These are phyloP conservation scores for Myripristis murdjan DNA, from an alignment of 2,797 vertebrate genomes.

Conservation along the genomic window DNA sequence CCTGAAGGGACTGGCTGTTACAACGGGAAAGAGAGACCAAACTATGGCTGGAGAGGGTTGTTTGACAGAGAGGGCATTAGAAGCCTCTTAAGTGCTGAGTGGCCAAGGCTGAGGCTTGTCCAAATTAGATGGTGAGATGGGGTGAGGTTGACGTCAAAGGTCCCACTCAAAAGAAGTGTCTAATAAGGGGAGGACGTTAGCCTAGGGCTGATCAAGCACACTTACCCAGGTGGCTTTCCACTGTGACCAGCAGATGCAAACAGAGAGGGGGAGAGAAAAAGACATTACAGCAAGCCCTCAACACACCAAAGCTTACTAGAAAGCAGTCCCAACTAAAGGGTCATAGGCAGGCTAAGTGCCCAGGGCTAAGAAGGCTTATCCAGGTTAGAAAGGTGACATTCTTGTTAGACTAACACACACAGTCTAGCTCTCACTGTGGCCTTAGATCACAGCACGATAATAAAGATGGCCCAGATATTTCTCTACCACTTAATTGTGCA, in stretches of 20 bases:
- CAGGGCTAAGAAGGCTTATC: slow-evolving; percentile 42
- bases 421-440: not conserved
- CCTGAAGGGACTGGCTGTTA: too few species aligned
- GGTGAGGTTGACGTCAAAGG: slow-evolving; percentile 1
- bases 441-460: slow-evolving; percentile 21
- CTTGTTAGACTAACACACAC: slow-evolving; percentile 45
- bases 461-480: slow-evolving; percentile 10
- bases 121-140: slow-evolving; percentile 19
- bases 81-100: not conserved
- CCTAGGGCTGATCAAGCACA: slow-evolving; percentile 40
- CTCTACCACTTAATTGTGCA: not conserved
- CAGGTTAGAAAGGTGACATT: slow-evolving; percentile 67
- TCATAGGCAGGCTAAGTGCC: slow-evolving; percentile 61
- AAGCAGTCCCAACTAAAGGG: slow-evolving; percentile 43
- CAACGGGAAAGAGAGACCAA: too few species aligned
- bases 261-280: not conserved
- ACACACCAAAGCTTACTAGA: slow-evolving; percentile 40
- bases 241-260: slow-evolving; percentile 50
- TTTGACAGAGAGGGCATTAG: not conserved
- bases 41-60: too few species aligned
- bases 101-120: not conserved
- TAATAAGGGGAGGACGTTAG: slow-evolving; percentile 37
- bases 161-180: slow-evolving; percentile 19
- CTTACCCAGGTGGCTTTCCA: slow-evolving; percentile 53
- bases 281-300: slow-evolving; percentile 31